Conservation (phyloP, 2,888 invertebrate species). For the Hydrotaea diabolus region DNA sequence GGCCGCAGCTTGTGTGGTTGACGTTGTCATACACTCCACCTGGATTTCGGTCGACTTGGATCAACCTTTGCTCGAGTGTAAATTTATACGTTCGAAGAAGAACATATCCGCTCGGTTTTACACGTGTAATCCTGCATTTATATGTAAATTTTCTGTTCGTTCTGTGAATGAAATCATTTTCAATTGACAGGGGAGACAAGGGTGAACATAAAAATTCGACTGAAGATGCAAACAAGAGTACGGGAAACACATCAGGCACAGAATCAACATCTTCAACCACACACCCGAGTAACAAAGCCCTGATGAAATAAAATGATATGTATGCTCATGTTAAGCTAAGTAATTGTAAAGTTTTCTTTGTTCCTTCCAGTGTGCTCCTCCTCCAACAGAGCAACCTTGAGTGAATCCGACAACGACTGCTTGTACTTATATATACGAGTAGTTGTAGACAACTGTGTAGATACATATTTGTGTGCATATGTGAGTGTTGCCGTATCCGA, state of each 20-base stretch:
- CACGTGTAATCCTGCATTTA: constrained; percentile 50
- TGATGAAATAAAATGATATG: constrained; percentile 45
- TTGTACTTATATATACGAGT: too few species aligned
- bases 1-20: too few species aligned
- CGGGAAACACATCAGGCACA: not conserved
- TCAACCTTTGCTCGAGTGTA: constrained; percentile 5
- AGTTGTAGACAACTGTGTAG: not conserved
- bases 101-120: constrained; percentile 15
- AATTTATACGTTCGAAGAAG: not conserved
- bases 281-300: constrained; percentile 18
- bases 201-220: constrained; percentile 17
- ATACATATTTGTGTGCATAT: not conserved
- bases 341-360: constrained; percentile 53
- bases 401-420: constrained; percentile 15
- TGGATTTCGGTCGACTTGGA: too few species aligned
- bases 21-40: too few species aligned
- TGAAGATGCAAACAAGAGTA: not conserved
- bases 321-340: constrained; percentile 37
- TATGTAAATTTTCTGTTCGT: constrained; percentile 52
- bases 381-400: not conserved
- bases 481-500: not conserved
- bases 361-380: not conserved
- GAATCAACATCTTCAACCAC: constrained; percentile 4
- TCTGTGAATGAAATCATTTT: constrained; percentile 32
- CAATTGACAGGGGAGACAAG: constrained; percentile 53